These are phyloP conservation scores for Rhagophthalmus giganteus DNA, from an alignment of 2,888 invertebrate genomes.

Conservation along the genomic window DNA sequence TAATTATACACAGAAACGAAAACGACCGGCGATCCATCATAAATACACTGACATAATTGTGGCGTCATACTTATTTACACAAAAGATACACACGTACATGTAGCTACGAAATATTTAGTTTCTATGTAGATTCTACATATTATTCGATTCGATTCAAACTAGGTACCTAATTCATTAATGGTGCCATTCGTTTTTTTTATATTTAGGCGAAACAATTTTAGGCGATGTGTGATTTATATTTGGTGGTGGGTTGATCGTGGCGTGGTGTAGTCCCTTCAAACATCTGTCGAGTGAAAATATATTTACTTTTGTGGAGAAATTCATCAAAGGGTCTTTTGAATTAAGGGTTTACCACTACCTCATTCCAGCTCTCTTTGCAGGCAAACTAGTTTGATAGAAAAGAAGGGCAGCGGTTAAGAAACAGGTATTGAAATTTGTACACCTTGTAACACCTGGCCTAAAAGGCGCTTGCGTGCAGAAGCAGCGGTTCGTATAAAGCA, in stretches of 20 bases:
- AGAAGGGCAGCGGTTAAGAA: constrained; percentile 8
- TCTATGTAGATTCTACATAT: too few species aligned
- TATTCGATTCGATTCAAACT: too few species aligned
- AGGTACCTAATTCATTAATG: too few species aligned
- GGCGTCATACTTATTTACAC: background rate
- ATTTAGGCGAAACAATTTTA: too few species aligned
- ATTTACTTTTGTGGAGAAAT: constrained; percentile 20
- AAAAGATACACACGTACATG: too few species aligned
- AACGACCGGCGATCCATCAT: too few species aligned
- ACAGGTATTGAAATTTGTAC: constrained; percentile 20
- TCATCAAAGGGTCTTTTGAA: constrained; percentile 17
- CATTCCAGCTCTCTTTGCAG: constrained; percentile 10
- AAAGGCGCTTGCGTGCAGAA: constrained; percentile 26
- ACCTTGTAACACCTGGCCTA: constrained; percentile 28
- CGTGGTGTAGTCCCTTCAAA: constrained; percentile 7
- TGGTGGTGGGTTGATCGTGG: background rate
- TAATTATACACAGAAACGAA: too few species aligned
- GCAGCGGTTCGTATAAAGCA: constrained; percentile 24
- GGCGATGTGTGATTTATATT: background rate
- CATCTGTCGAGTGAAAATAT: constrained; percentile 28
- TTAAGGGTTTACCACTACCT: constrained; percentile 13
- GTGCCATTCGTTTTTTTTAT: too few species aligned
- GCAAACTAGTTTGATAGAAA: background rate
- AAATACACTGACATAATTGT: too few species aligned
- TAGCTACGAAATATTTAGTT: too few species aligned